These are phyloP conservation scores for Ptychoptera albimana DNA, from an alignment of 2,888 invertebrate genomes.

Conservation along the genomic window DNA sequence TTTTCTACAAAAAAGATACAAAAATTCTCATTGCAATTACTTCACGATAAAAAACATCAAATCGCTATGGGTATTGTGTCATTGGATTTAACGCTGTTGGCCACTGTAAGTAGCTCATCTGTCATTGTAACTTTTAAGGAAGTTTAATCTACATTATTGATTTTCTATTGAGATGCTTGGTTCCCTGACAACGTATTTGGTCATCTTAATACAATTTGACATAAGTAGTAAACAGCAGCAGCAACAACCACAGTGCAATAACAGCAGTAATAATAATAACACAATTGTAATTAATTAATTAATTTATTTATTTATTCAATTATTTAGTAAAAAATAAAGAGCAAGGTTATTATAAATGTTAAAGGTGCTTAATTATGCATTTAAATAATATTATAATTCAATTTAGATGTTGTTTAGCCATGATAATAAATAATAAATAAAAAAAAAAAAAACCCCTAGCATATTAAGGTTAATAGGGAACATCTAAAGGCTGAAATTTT, in stretches of 20 bases:
- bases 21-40: constrained; percentile 1
- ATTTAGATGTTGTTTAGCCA: no score
- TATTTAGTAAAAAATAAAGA: no score
- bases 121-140: neutral
- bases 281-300: no score
- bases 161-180: neutral
- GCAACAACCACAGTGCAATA: neutral
- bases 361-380: no score
- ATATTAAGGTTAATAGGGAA: no score
- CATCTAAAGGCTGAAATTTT: no score
- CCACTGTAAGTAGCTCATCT: neutral
- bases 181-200: neutral
- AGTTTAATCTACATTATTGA: neutral
- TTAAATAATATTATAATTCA: no score
- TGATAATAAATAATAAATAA: no score
- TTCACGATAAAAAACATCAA: neutral
- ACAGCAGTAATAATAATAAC: no score
- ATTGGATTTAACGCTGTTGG: constrained; percentile 1
- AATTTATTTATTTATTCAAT: no score
- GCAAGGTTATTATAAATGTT: no score
- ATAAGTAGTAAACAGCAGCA: neutral
- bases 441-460: no score
- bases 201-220: constrained; percentile 3
- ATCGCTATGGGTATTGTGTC: neutral
- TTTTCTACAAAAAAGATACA: neutral